These are phyloP conservation scores for Triplophysa dalaica DNA, from an alignment of 2,113 vertebrate species.

Conservation along the genomic window DNA sequence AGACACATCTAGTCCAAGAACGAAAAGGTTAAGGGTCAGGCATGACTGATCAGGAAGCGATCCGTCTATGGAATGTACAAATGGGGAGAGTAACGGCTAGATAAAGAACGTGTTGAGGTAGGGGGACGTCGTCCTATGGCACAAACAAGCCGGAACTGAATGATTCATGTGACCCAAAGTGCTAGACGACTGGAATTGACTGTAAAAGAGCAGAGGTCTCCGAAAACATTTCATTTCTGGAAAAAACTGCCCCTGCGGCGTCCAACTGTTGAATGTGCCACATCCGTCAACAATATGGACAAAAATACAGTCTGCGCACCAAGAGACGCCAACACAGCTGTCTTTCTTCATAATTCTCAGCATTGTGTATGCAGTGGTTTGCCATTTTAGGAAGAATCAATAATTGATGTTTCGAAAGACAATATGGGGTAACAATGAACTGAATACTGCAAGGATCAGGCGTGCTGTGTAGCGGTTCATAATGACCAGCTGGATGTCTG, in stretches of 20 bases:
- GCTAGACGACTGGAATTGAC: background rate
- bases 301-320: background rate
- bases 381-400: constrained; percentile 13
- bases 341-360: background rate
- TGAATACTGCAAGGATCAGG: constrained; percentile 19
- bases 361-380: background rate
- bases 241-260: constrained; percentile 21
- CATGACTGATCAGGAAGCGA: background rate
- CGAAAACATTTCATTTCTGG: background rate
- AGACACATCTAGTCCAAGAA: too few relatives aligned
- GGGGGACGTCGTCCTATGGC: background rate
- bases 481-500: constrained; percentile 26
- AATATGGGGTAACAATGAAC: background rate
- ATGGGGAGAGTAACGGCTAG: background rate
- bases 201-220: constrained; percentile 12
- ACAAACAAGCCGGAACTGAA: background rate
- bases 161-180: constrained; percentile 8
- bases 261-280: constrained; percentile 26
- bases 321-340: constrained; percentile 7
- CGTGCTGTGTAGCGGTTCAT: constrained; percentile 8
- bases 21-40: background rate
- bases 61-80: background rate
- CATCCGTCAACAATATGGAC: constrained; percentile 17
- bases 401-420: background rate
- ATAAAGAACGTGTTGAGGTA: background rate